These are phyloP conservation scores for Asteroscopus sphinx DNA, from an alignment of 2,888 invertebrate species.

Conservation along the genomic window DNA sequence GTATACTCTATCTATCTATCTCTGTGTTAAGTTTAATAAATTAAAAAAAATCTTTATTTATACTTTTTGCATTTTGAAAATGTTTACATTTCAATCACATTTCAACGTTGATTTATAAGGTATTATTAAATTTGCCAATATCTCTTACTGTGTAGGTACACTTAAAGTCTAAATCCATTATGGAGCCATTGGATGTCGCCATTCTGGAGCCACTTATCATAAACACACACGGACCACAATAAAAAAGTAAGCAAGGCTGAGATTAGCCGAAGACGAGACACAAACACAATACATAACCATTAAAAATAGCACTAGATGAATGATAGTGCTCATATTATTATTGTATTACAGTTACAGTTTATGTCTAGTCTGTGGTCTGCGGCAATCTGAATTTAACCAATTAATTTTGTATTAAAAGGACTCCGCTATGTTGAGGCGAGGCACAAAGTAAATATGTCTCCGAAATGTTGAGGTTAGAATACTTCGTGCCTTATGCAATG, in stretches of 20 bases:
- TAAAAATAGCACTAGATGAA: conserved; percentile 21
- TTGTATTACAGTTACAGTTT: conserved; percentile 3
- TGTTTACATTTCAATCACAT: neutral
- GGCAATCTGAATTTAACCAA: neutral
- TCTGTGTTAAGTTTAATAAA: too few relatives aligned
- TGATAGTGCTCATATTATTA: conserved; percentile 3
- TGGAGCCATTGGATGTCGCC: conserved; percentile 14
- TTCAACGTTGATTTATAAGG: conserved; percentile 24
- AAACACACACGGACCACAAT: conserved; percentile 9
- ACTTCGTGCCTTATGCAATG: conserved; percentile 21
- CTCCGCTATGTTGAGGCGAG: conserved; percentile 2
- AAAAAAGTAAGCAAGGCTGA: conserved; percentile 22
- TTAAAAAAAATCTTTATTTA: conserved; percentile 28
- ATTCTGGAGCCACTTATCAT: conserved; percentile 19
- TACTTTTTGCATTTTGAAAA: conserved; percentile 14
- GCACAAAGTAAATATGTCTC: too few relatives aligned
- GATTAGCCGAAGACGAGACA: conserved; percentile 22
- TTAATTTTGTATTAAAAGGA: conserved; percentile 4
- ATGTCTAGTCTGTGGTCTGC: conserved; percentile 17
- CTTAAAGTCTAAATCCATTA: conserved; percentile 5
- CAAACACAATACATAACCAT: conserved; percentile 15
- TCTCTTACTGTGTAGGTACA: conserved; percentile 11
- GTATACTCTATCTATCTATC: too few relatives aligned
- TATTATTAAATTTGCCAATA: conserved; percentile 6
- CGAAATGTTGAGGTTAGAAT: conserved; percentile 21